Conservation (phyloP, 35 echinoderm and acorn worm genomes). For the Diadema setosum region DNA sequence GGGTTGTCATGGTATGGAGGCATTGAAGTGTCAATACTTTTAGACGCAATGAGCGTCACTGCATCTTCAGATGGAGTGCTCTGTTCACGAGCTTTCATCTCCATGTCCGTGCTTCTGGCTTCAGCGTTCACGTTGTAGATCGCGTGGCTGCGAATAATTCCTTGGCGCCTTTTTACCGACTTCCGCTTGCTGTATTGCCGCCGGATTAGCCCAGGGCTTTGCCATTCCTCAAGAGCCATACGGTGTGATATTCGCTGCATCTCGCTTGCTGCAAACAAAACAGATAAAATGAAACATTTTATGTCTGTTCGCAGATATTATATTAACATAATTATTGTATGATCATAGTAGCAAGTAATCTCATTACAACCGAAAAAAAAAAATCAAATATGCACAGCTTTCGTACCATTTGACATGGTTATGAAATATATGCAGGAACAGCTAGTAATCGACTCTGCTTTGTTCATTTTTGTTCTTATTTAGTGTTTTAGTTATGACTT, state of each 20-base stretch:
- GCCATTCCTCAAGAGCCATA: slow-evolving; percentile 53
- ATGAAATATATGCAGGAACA: neutral
- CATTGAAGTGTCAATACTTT: neutral
- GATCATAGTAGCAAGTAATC: neutral
- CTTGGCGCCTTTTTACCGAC: neutral
- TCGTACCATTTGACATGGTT: neutral
- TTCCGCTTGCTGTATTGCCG: slow-evolving; percentile 22
- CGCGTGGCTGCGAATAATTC: neutral
- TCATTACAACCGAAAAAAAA: neutral
- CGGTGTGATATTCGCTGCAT: slow-evolving; percentile 42
- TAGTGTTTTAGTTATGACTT: too few species aligned
- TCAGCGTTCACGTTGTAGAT: neutral
- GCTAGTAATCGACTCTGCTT: too few species aligned
- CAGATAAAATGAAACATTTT: neutral
- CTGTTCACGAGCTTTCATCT: neutral
- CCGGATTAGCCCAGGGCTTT: slow-evolving; percentile 30
- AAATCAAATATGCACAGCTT: neutral
- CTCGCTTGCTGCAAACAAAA: slow-evolving; percentile 18
- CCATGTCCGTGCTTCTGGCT: neutral
- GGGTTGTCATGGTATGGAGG: neutral
- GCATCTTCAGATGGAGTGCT: neutral
- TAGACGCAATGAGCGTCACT: neutral
- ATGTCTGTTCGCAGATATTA: neutral
- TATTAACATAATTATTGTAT: neutral
- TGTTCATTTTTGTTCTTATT: too few species aligned